Evolutionary conservation across 2,797 vertebrate genomes (phyloP).

Genomic region (Steatocranus sp.): DNA sequence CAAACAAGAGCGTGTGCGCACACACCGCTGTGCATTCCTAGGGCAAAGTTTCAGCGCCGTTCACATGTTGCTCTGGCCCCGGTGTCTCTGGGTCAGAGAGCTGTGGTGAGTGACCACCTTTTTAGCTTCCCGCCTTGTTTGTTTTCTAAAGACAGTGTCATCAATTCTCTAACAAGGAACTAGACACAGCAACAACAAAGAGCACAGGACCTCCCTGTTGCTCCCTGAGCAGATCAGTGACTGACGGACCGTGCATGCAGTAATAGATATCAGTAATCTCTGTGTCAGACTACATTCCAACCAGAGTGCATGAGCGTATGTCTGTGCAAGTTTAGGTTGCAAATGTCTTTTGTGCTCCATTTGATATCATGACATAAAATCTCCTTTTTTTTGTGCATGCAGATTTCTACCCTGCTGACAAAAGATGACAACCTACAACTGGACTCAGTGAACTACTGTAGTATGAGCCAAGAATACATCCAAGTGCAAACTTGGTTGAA

Average conservation of each 20-base stretch:
- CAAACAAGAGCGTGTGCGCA: conserved; percentile 67
- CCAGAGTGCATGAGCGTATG: not conserved
- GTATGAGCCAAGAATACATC: not conserved
- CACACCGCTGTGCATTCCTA: conserved; percentile 66
- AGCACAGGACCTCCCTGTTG: conserved; percentile 62
- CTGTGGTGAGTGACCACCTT: conserved; percentile 74
- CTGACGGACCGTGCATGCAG: conserved; percentile 50
- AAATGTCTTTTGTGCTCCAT: conserved; percentile 2
- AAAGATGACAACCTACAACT: not conserved
- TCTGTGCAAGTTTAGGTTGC: conserved; percentile 12
- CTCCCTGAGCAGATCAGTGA: conserved; percentile 49
- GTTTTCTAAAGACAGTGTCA: conserved; percentile 74
- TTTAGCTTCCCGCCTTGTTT: conserved; percentile 70
- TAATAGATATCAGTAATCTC: conserved; percentile 40
- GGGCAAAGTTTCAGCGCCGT: conserved; percentile 32
- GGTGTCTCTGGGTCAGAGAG: conserved; percentile 69
- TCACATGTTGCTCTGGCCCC: conserved; percentile 66
- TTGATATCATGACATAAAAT: conserved; percentile 13
- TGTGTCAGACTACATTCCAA: conserved; percentile 36
- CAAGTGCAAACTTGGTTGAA: not conserved
- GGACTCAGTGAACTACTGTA: not conserved
- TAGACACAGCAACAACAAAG: conserved; percentile 73
- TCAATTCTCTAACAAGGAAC: conserved; percentile 75
- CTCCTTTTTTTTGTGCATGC: not conserved
- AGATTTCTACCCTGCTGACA: not conserved